Conservation (phyloP, 1,140 invertebrate species). For the Heliconius melpomene region DNA sequence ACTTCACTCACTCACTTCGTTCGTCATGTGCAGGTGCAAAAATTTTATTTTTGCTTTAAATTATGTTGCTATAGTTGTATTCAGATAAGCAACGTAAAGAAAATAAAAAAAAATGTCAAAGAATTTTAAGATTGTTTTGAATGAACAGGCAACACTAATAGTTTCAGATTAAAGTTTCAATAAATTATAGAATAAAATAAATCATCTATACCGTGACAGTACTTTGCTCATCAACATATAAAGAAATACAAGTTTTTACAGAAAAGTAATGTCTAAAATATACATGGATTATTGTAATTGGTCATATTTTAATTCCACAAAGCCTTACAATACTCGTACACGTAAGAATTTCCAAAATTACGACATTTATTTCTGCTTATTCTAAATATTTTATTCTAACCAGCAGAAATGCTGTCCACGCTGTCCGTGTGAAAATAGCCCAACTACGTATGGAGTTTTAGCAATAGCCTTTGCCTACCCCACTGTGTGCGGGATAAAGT, state of each 20-base stretch:
- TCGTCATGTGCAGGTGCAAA: too few species aligned
- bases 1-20: too few species aligned
- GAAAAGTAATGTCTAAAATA: not conserved
- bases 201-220: not conserved
- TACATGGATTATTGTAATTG: not conserved
- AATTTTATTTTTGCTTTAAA: too few species aligned
- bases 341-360: constrained; percentile 3
- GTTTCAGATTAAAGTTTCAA: not conserved
- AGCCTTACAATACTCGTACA: not conserved
- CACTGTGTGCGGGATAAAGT: too few species aligned
- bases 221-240: not conserved
- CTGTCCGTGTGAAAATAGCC: not conserved
- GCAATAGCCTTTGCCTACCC: too few species aligned
- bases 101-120: not conserved
- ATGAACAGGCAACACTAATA: not conserved
- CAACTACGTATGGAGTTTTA: not conserved
- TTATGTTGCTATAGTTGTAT: too few species aligned
- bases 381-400: not conserved
- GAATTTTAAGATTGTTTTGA: not conserved
- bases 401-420: not conserved
- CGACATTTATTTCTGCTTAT: constrained; percentile 3
- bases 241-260: not conserved
- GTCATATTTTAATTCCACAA: not conserved
- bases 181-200: constrained; percentile 9
- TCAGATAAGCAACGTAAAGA: not conserved